Conservation (phyloP, 2,113 vertebrate species). For the Actenoides lindsayi region DNA sequence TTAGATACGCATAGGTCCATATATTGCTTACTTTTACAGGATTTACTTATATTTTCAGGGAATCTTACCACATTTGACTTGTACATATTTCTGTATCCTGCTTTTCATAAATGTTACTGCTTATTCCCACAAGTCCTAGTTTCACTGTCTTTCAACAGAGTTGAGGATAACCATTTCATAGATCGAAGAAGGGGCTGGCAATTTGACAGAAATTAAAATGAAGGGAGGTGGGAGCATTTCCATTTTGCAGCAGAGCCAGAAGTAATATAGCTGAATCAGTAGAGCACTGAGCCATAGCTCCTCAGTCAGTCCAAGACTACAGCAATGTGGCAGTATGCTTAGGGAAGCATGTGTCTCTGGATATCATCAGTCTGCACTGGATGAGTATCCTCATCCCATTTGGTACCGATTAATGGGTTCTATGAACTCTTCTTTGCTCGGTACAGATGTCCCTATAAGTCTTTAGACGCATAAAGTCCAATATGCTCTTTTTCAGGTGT, state of each 20-base stretch:
- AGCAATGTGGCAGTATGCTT: not conserved
- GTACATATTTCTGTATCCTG: not conserved
- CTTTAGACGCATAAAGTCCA: not conserved
- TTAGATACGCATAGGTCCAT: fast-evolving
- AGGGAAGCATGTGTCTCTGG: not conserved
- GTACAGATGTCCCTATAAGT: not conserved
- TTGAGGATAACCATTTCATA: not conserved
- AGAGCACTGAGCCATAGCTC: not conserved
- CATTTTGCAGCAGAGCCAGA: not conserved
- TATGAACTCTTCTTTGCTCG: not conserved
- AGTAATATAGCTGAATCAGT: not conserved
- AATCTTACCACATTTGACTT: not conserved
- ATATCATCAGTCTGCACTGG: not conserved
- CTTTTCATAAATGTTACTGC: not conserved
- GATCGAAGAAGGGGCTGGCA: not conserved
- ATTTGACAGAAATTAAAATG: not conserved
- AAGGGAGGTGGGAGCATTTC: not conserved
- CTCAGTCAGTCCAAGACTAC: not conserved
- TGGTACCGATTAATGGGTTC: not conserved
- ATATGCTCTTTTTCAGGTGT: not conserved
- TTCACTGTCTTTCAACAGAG: not conserved
- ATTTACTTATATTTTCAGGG: not conserved
- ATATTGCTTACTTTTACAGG: not conserved
- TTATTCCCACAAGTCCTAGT: not conserved
- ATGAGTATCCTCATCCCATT: not conserved